Evolutionary conservation across 2,113 vertebrate genomes (phyloP).

Genomic region (Paratilapia polleni): DNA sequence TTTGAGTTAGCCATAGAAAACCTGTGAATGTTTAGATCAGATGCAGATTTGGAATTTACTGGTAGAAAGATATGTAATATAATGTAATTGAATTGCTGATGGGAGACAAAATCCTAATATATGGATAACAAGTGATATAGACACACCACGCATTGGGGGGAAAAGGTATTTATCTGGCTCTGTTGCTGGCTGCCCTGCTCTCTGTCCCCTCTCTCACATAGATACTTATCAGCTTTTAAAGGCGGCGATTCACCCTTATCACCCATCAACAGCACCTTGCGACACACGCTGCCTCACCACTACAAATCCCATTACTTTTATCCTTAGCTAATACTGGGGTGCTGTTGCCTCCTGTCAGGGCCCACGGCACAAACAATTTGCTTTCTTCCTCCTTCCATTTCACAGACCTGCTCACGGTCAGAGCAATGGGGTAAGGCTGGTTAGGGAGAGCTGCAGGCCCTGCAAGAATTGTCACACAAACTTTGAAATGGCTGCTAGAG

Average conservation of each 20-base stretch:
- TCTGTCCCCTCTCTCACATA: slow-evolving; percentile 68
- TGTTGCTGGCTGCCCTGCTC: slow-evolving; percentile 59
- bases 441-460: slow-evolving; percentile 63
- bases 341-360: slow-evolving; percentile 76
- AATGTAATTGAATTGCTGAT: slow-evolving; percentile 14
- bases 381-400: slow-evolving; percentile 77
- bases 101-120: slow-evolving; percentile 25
- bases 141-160: slow-evolving; percentile 16
- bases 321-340: slow-evolving; percentile 79
- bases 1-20: not conserved
- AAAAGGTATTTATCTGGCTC: slow-evolving; percentile 65
- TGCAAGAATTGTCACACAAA: slow-evolving; percentile 55
- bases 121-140: slow-evolving; percentile 53
- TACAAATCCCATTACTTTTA: slow-evolving; percentile 85
- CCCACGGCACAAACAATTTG: slow-evolving; percentile 81
- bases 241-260: slow-evolving; percentile 73
- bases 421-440: slow-evolving; percentile 59
- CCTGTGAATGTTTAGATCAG: not conserved
- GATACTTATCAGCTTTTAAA: slow-evolving; percentile 81
- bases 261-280: slow-evolving; percentile 78
- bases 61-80: slow-evolving; percentile 6
- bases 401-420: slow-evolving; percentile 66
- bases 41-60: not conserved
- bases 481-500: slow-evolving; percentile 59
- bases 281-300: slow-evolving; percentile 71